Evolutionary conservation across 2,888 invertebrate genomes (phyloP), one percentile per base, ranked within the genome.

Genomic region (Drosophila meridiana): DNA sequence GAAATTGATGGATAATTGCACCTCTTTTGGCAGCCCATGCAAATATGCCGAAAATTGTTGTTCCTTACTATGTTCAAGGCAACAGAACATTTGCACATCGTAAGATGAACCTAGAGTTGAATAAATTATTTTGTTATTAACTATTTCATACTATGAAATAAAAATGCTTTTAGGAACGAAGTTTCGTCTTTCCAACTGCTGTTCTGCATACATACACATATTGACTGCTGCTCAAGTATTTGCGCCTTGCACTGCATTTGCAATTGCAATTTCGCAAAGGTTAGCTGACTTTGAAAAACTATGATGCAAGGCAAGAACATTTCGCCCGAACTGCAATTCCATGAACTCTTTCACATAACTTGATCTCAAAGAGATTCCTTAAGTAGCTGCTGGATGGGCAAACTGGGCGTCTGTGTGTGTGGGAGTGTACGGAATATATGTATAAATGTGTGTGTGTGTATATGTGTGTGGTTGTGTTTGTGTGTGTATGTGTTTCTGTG

Each of bases 291-390:
- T 53, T 59, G 38, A 40, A 26, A 62, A 71, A 68, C 56, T 34
- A 20, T 30, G 40, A 40, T 20, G 26, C n/a, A 38, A 34, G 40
- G 32, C 36, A 59, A 59, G 48, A 72, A 5, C 38, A 28, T 38
- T 65, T 60, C 72, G 56, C 36, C 42, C 6, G 38, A 26, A 13
- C 40, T 52, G 55, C 34, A 69, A 40, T 58, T 56, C 53, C 59
- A n/a, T 38, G 56, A 60, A 57, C 59, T 57, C 59, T 70, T 64
- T 56, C 50, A 47, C 59, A 64, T 64, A 59, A 60, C 71, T 65
- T 59, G n/a, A 45, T 4, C 42, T 66, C 73, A 73, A 73, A 73
- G 72, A 71, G 73, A 56, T 56, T 56, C 56, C 56, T 42, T 56
- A 56, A 56, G 56, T 32, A 73, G 57, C 66, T 50, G 20, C 14